A percentile compares a stretch with the other conserved stretches of the same genome.
Evolutionary conservation across 1,140 invertebrate species (phyloP).

Genomic region (Metaphire vulgaris): DNA sequence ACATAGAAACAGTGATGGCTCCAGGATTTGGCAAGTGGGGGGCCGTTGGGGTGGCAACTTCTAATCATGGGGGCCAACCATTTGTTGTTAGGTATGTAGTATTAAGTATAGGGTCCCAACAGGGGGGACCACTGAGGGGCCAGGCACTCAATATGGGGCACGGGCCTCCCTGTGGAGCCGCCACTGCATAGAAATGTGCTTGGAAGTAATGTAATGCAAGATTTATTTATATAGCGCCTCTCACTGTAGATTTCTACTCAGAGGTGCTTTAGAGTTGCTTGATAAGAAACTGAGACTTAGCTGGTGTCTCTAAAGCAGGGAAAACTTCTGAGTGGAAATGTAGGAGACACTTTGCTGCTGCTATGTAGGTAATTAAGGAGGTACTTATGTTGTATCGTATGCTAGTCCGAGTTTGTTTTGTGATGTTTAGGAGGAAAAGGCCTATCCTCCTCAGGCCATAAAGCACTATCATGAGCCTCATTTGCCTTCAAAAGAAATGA

Average conservation of each 20-base stretch:
- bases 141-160: no score
- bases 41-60: no score
- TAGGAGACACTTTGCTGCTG: background rate
- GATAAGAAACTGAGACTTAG: background rate
- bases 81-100: no score
- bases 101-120: no score
- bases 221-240: no score
- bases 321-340: background rate
- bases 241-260: background rate
- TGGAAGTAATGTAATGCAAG: no score
- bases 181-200: no score
- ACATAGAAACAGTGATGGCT: no score
- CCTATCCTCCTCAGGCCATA: constrained; percentile 16
- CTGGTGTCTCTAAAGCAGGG: background rate
- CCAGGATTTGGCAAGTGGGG: no score
- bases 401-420: background rate
- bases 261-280: background rate
- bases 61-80: no score
- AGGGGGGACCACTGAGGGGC: no score
- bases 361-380: background rate
- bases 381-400: background rate
- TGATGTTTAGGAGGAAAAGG: constrained; percentile 12
- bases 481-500: constrained; percentile 13
- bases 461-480: constrained; percentile 14
- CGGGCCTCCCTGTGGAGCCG: no score